Evolutionary conservation across 2,797 vertebrate species (phyloP).

Genomic region (Bovichtus variegatus): DNA sequence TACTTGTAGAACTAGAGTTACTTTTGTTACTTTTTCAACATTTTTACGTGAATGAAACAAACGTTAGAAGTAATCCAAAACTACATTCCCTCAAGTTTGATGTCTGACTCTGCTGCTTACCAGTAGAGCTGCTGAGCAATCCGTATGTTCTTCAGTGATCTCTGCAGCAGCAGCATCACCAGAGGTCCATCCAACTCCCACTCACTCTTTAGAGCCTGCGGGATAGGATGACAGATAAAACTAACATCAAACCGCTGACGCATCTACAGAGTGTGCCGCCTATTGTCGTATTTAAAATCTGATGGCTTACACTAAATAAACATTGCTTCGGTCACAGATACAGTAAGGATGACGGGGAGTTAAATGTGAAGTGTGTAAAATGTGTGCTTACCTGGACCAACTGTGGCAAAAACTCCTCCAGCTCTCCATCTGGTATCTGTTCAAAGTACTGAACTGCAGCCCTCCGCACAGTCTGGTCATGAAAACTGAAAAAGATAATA

Average conservation of each 20-base stretch:
- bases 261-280: neutral
- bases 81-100: neutral
- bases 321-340: neutral
- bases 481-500: slow-evolving; percentile 83
- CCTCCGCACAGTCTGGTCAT: slow-evolving; percentile 88
- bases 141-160: slow-evolving; percentile 86
- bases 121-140: slow-evolving; percentile 90
- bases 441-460: slow-evolving; percentile 87
- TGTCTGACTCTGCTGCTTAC: slow-evolving; percentile 73
- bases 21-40: neutral
- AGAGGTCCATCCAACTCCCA: slow-evolving; percentile 90
- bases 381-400: slow-evolving; percentile 88
- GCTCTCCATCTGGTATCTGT: slow-evolving; percentile 85
- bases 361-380: neutral
- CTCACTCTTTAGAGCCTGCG: slow-evolving; percentile 91
- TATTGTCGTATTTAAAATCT: neutral
- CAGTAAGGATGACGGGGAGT: neutral
- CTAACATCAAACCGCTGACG: neutral
- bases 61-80: neutral
- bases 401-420: slow-evolving; percentile 90
- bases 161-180: slow-evolving; percentile 86
- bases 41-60: neutral
- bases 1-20: neutral
- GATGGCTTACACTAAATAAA: neutral
- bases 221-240: slow-evolving; percentile 4